These are phyloP conservation scores for Bostrychus sinensis DNA, from an alignment of 2,113 vertebrate genomes.

Conservation along the genomic window DNA sequence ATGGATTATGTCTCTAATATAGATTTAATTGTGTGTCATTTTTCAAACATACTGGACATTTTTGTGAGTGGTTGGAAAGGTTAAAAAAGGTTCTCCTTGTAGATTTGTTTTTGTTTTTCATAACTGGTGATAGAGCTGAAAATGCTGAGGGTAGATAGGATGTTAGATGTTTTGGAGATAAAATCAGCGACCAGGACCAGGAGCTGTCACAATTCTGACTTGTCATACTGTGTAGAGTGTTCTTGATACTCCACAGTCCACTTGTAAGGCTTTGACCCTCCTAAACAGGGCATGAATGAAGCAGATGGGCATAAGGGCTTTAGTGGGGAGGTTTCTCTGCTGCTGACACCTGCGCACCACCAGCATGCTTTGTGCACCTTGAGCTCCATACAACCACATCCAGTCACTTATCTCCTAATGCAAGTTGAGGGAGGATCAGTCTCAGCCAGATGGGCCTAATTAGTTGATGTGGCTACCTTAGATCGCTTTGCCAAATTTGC, in stretches of 20 bases:
- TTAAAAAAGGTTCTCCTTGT: too few relatives aligned
- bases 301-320: constrained; percentile 61
- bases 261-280: constrained; percentile 23
- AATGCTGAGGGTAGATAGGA: too few relatives aligned
- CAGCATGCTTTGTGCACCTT: too few relatives aligned
- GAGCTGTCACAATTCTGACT: too few relatives aligned
- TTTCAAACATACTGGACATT: too few relatives aligned
- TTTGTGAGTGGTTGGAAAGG: too few relatives aligned
- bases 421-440: constrained; percentile 32
- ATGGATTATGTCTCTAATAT: too few relatives aligned
- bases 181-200: too few relatives aligned
- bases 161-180: too few relatives aligned
- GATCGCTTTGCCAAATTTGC: constrained; percentile 7
- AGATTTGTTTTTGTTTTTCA: too few relatives aligned
- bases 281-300: constrained; percentile 42
- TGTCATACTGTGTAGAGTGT: constrained; percentile 13
- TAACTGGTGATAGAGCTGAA: too few relatives aligned
- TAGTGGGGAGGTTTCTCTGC: constrained; percentile 39
- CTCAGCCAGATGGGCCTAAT: constrained; percentile 44
- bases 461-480: constrained; percentile 22
- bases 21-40: too few relatives aligned
- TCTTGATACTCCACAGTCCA: constrained; percentile 30
- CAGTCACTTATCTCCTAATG: constrained; percentile 31
- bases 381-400: constrained; percentile 25
- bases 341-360: constrained; percentile 56